Percentiles rank a stretch among this genome's conserved stretches.
Evolutionary conservation across 2,113 vertebrate species (phyloP).

Genomic region (Lasiurus cinereus): DNA sequence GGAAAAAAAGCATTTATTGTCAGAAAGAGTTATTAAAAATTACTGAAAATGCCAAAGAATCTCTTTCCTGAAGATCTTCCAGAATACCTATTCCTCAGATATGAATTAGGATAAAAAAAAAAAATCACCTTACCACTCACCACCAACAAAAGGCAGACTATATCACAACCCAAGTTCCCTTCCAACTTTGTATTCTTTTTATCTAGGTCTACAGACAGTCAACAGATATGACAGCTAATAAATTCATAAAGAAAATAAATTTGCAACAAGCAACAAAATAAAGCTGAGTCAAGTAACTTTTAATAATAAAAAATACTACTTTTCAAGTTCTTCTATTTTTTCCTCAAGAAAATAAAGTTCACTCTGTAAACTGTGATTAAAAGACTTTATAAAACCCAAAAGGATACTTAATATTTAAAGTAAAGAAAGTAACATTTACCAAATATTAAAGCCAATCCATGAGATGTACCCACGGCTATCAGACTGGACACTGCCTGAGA

Average conservation of each 20-base stretch:
- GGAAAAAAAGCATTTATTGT: slow-evolving; percentile 7
- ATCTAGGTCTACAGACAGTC: neutral
- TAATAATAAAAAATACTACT: slow-evolving; percentile 2
- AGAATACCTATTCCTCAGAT: neutral
- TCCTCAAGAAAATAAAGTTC: slow-evolving; percentile 39
- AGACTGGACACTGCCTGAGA: slow-evolving; percentile 95
- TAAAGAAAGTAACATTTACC: slow-evolving; percentile 90
- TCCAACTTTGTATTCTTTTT: neutral
- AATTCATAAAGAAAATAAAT: slow-evolving; percentile 9
- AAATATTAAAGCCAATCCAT: slow-evolving; percentile 97
- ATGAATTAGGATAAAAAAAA: neutral
- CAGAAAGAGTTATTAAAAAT: slow-evolving; percentile 11
- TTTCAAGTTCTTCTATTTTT: slow-evolving; percentile 30
- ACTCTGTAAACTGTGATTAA: slow-evolving; percentile 1
- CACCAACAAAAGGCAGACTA: neutral
- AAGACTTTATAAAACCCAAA: slow-evolving; percentile 53
- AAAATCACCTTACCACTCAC: neutral
- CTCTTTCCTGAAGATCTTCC: slow-evolving; percentile 13
- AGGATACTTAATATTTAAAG: slow-evolving; percentile 53
- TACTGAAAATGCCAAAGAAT: neutral
- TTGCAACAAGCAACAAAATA: neutral
- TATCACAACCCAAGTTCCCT: neutral
- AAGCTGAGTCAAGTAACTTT: slow-evolving; percentile 23
- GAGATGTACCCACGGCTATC: slow-evolving; percentile 98
- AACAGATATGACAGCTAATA: neutral